Conservation (phyloP, 2,797 vertebrate species). For the Salarias fasciatus region DNA sequence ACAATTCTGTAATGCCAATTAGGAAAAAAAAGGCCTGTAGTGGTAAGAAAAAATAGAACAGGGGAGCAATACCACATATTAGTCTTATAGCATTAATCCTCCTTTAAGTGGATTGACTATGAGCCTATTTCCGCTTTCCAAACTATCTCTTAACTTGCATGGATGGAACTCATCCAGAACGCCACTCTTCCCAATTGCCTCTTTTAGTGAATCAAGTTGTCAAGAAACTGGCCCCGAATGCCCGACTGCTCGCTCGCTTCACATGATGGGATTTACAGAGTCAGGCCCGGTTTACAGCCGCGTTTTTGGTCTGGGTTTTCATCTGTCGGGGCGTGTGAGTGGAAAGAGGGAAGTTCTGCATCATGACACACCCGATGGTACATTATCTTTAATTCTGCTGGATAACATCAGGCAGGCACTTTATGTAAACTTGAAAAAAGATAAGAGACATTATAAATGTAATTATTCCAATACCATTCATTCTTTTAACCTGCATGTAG, state of each 20-base stretch:
- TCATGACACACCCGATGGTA: too few relatives aligned
- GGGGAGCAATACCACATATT: slow-evolving; percentile 48
- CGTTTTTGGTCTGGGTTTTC: slow-evolving; percentile 2
- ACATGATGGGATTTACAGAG: slow-evolving; percentile 40
- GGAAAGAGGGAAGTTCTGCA: neutral
- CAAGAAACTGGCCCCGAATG: slow-evolving; percentile 40
- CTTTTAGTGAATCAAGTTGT: slow-evolving; percentile 65
- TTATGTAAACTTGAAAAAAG: neutral
- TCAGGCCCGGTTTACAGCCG: slow-evolving; percentile 31
- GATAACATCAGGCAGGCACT: too few relatives aligned
- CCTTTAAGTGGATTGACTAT: slow-evolving; percentile 75
- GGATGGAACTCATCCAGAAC: slow-evolving; percentile 77
- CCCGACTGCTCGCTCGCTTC: slow-evolving; percentile 49
- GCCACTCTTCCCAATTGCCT: slow-evolving; percentile 79
- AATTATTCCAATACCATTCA: too few relatives aligned
- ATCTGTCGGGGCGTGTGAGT: slow-evolving; percentile 1
- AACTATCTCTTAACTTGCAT: slow-evolving; percentile 57
- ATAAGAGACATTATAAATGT: too few relatives aligned
- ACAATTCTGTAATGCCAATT: too few relatives aligned
- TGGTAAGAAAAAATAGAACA: neutral
- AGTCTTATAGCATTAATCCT: slow-evolving; percentile 68
- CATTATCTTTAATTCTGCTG: too few relatives aligned
- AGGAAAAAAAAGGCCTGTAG: slow-evolving; percentile 10
- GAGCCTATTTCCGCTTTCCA: slow-evolving; percentile 53
- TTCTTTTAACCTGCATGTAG: neutral